Percentiles rank a stretch among this genome's conserved stretches.
Evolutionary conservation across 2,888 invertebrate species (phyloP).

Genomic region (Gisinianus flammeolus): DNA sequence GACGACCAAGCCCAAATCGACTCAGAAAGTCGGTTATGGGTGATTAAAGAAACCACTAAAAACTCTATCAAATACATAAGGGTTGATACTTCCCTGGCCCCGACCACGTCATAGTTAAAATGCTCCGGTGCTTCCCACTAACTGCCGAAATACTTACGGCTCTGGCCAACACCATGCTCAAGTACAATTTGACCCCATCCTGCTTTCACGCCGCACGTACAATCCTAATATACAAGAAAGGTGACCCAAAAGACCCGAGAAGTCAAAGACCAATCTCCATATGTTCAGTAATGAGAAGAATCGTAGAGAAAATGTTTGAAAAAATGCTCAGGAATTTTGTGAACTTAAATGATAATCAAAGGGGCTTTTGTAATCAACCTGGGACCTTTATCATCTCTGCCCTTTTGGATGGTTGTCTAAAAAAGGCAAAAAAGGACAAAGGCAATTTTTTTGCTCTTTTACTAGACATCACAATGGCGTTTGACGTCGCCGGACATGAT

Average conservation of each 20-base stretch:
- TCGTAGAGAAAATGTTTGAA: constrained; percentile 1
- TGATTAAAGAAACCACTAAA: neutral
- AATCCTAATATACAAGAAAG: neutral
- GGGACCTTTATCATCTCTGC: constrained; percentile 9
- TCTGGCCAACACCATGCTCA: neutral
- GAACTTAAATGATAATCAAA: neutral
- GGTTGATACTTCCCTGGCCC: neutral
- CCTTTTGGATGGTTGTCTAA: neutral
- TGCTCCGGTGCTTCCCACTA: neutral
- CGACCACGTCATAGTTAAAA: neutral
- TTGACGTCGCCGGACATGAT: neutral
- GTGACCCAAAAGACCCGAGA: neutral
- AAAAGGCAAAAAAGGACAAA: constrained; percentile 12
- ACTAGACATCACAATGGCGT: constrained; percentile 3
- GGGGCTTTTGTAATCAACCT: constrained; percentile 1
- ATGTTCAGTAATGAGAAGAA: neutral
- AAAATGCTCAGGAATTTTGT: neutral
- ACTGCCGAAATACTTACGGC: neutral
- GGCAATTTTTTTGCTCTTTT: neutral
- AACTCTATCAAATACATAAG: neutral
- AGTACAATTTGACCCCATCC: neutral
- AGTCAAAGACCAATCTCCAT: constrained; percentile 8
- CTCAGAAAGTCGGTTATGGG: neutral
- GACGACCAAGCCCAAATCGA: neutral
- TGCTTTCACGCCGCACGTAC: neutral